Evolutionary conservation across 2,888 invertebrate genomes (phyloP).

Genomic region (Adineta ricciae): DNA sequence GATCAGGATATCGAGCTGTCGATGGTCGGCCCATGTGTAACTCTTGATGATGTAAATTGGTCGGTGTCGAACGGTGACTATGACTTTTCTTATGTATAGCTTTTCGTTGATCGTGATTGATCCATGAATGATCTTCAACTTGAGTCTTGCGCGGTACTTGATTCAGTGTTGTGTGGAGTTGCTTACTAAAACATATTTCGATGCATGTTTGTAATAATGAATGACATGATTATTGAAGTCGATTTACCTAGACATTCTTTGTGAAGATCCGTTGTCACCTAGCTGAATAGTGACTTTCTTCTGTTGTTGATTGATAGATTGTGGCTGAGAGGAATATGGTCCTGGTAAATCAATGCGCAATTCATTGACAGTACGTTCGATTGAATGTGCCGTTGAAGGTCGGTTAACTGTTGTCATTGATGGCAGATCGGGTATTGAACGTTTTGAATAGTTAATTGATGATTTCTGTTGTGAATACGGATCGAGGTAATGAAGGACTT

Average conservation of each 20-base stretch:
- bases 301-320: not conserved
- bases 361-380: not conserved
- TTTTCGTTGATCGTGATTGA: not conserved
- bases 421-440: constrained; percentile 7
- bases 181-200: not conserved
- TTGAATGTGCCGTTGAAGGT: not conserved
- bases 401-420: not conserved
- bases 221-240: not conserved
- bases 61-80: not conserved
- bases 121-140: not conserved
- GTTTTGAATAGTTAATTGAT: not conserved
- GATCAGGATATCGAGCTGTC: not conserved
- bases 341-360: not conserved
- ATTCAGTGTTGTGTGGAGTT: not conserved
- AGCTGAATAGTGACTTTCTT: constrained; percentile 13
- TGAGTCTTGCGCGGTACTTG: not conserved
- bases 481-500: not conserved
- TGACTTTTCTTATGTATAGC: not conserved
- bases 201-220: not conserved
- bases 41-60: not conserved
- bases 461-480: not conserved
- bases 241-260: not conserved
- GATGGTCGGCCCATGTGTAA: not conserved
- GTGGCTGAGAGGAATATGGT: not conserved
- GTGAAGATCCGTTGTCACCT: no score